Evolutionary conservation across 2,113 vertebrate species (phyloP).

Genomic region (Vulpes lagopus): DNA sequence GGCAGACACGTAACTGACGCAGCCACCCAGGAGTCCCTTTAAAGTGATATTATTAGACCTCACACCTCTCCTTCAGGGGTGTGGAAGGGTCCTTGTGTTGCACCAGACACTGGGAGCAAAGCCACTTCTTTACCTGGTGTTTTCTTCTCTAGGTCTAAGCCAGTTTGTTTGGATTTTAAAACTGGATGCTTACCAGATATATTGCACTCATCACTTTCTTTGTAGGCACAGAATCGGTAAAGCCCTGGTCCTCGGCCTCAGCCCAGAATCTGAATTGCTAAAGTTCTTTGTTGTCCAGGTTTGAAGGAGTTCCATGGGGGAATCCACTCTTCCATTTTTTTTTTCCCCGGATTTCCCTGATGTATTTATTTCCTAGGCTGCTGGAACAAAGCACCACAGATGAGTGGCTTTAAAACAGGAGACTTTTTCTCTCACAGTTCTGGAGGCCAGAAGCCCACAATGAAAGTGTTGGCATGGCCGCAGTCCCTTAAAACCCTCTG

Average conservation of each 20-base stretch:
- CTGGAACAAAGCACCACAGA: neutral
- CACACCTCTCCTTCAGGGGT: fast-evolving
- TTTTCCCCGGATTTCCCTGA: neutral
- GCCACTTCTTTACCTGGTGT: too few relatives aligned
- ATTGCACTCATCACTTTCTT: neutral
- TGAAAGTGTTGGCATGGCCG: neutral
- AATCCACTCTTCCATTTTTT: neutral
- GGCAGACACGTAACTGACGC: too few relatives aligned
- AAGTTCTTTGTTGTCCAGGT: neutral
- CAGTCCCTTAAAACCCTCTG: neutral
- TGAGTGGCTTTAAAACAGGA: neutral
- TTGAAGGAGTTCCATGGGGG: neutral
- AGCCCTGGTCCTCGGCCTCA: fast-evolving
- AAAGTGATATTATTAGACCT: fast-evolving
- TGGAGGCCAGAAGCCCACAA: neutral
- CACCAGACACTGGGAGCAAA: too few relatives aligned
- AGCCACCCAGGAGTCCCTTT: too few relatives aligned
- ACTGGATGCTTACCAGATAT: neutral
- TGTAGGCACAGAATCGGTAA: neutral
- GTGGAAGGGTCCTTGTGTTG: fast-evolving
- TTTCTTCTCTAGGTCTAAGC: neutral
- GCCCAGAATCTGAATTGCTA: neutral
- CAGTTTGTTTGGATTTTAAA: neutral
- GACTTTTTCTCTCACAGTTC: neutral
- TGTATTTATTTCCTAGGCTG: neutral